Conservation (phyloP, 1,140 invertebrate species). For the Asbolus verrucosus region DNA sequence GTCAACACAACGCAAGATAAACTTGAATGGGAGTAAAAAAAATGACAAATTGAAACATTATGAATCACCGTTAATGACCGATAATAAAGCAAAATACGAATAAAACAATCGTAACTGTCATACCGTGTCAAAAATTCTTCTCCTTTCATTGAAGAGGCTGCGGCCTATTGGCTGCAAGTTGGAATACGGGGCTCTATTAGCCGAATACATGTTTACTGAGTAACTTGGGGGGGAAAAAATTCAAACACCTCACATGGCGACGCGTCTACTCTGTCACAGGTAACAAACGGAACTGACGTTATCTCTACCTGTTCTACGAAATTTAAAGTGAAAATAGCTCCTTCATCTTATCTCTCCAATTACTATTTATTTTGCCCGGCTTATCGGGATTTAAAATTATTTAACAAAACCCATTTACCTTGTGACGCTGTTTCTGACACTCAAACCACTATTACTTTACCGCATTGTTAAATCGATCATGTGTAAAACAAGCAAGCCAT, state of each 20-base stretch:
- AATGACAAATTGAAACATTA: too few relatives aligned
- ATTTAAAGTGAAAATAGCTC: slow-evolving; percentile 9
- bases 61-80: too few relatives aligned
- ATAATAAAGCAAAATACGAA: too few relatives aligned
- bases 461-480: slow-evolving; percentile 47
- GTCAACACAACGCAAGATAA: too few relatives aligned
- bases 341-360: background rate
- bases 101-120: too few relatives aligned
- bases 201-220: slow-evolving; percentile 5
- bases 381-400: slow-evolving; percentile 1
- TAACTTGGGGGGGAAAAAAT: background rate
- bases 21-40: too few relatives aligned
- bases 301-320: slow-evolving; percentile 26
- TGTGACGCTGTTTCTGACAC: background rate
- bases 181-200: background rate
- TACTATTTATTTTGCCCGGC: background rate
- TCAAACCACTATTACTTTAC: slow-evolving; percentile 1
- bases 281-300: slow-evolving; percentile 17
- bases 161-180: background rate
- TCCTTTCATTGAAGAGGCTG: background rate
- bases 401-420: slow-evolving; percentile 4
- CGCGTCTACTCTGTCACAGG: slow-evolving; percentile 26
- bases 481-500: slow-evolving; percentile 44
- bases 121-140: too few relatives aligned
- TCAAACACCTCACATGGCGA: slow-evolving; percentile 20